Conservation (phyloP, 2,797 vertebrate genomes). For the Salmo trutta region DNA sequence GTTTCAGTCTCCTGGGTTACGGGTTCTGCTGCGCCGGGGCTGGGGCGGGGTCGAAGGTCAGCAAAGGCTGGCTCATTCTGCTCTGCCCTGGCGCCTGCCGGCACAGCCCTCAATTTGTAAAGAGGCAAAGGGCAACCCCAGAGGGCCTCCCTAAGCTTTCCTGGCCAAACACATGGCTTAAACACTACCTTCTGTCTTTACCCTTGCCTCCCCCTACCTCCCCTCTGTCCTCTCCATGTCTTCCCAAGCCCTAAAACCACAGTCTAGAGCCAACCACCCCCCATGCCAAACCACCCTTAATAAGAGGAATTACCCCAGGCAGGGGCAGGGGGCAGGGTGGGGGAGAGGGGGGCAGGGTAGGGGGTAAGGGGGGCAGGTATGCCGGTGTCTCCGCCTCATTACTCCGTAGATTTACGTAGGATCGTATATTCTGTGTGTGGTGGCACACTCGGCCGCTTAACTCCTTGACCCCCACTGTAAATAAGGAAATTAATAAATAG, state of each 20-base stretch:
- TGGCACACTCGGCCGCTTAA: constrained; percentile 67
- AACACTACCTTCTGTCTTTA: constrained; percentile 71
- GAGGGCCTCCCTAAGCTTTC: constrained; percentile 75
- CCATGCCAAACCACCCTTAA: constrained; percentile 64
- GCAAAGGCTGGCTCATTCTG: constrained; percentile 72
- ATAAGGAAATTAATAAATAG: constrained; percentile 73
- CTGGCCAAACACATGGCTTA: constrained; percentile 79
- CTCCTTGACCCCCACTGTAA: constrained; percentile 74
- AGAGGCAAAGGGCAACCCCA: constrained; percentile 75
- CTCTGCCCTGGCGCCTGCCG: constrained; percentile 84
- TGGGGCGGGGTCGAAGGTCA: constrained; percentile 81
- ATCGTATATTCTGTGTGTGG: constrained; percentile 65
- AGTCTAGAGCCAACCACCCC: constrained; percentile 43
- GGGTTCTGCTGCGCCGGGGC: constrained; percentile 71
- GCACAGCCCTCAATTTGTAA: constrained; percentile 83
- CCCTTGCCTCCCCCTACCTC: constrained; percentile 53
- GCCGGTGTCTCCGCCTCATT: constrained; percentile 69
- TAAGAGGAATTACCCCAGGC: constrained; percentile 75
- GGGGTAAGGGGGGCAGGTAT: constrained; percentile 58
- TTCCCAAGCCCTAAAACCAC: constrained; percentile 55
- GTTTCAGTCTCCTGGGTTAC: constrained; percentile 74
- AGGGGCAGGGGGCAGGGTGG: constrained; percentile 27
- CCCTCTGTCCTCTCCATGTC: constrained; percentile 51
- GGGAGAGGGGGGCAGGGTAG: neutral
- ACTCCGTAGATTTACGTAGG: constrained; percentile 75